Conservation (phyloP, 2,797 vertebrate genomes). For the Chrysocyon brachyurus region DNA sequence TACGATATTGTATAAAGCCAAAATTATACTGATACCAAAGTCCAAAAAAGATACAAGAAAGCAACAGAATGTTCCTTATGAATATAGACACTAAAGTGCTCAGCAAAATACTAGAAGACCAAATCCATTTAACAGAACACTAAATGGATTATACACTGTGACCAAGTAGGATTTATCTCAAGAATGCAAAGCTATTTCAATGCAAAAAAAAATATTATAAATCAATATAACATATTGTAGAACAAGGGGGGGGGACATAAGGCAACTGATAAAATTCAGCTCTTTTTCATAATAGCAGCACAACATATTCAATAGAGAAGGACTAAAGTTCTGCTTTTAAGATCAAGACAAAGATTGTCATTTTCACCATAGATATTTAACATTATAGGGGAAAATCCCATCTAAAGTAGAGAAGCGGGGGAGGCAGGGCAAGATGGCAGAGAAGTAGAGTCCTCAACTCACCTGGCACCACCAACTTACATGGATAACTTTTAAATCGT, state of each 20-base stretch:
- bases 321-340: neutral
- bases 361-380: neutral
- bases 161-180: neutral
- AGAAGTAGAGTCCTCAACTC: too few species aligned
- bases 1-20: neutral
- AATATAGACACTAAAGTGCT: neutral
- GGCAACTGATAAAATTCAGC: neutral
- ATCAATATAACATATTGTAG: neutral
- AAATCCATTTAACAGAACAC: neutral
- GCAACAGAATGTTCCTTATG: neutral
- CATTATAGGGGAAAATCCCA: neutral
- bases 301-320: neutral
- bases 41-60: neutral
- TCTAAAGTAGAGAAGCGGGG: neutral
- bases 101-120: neutral
- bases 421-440: too few species aligned
- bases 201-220: neutral
- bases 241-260: neutral
- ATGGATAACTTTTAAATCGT: too few species aligned
- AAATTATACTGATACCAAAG: neutral
- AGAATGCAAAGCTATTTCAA: neutral
- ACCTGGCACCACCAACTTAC: too few species aligned
- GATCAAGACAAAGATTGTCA: neutral
- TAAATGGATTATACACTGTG: neutral
- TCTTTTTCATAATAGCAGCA: neutral